Conservation (phyloP, 2,113 vertebrate species). For the Heliornis fulica region DNA sequence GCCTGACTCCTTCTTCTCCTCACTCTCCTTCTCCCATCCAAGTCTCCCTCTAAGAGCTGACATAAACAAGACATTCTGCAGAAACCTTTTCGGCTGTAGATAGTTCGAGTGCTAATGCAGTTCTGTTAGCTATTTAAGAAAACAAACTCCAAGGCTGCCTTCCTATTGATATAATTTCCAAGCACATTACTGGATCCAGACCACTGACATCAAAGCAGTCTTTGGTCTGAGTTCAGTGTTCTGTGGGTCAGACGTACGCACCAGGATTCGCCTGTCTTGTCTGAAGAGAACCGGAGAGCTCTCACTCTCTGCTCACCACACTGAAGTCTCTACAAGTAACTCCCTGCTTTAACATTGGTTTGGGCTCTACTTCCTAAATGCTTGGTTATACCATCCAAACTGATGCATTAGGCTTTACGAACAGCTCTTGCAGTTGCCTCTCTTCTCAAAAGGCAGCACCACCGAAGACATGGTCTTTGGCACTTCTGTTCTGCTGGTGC, state of each 20-base stretch:
- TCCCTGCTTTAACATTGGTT: background rate
- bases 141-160: background rate
- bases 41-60: background rate
- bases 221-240: background rate
- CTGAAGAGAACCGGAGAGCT: background rate
- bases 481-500: background rate
- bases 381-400: background rate
- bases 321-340: background rate
- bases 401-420: fast-evolving
- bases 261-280: background rate
- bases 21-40: background rate
- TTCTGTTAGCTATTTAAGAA: background rate
- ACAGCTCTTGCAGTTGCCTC: background rate
- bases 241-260: fast-evolving
- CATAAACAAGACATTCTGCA: background rate
- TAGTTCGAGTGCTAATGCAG: background rate
- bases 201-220: background rate
- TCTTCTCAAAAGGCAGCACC: background rate
- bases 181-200: background rate
- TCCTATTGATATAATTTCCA: background rate
- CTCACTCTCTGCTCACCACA: background rate
- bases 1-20: background rate
- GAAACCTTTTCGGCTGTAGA: background rate
- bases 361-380: background rate
- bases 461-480: background rate